Evolutionary conservation across 2,797 vertebrate genomes (phyloP).

Genomic region (Danionella dracula): DNA sequence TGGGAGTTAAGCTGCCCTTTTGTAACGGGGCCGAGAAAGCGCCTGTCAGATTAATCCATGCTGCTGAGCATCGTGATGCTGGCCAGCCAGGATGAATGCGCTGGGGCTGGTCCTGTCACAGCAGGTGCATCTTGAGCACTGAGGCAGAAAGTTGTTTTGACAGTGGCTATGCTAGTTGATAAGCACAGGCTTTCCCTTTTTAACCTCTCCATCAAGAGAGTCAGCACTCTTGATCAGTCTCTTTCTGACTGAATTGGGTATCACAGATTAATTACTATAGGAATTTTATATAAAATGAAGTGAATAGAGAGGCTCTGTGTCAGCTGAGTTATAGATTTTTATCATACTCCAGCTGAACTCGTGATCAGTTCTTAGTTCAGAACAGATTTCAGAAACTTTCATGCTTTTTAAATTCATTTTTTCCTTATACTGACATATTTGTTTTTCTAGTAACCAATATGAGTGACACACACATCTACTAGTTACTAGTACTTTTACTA

Average conservation of each 20-base stretch:
- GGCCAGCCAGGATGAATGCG: conserved; percentile 7
- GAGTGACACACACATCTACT: too few species aligned
- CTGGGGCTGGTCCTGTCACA: conserved; percentile 36
- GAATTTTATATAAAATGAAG: too few species aligned
- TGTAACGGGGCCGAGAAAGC: conserved; percentile 34
- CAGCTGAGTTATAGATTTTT: too few species aligned
- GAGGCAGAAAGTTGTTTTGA: conserved; percentile 37
- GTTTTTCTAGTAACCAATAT: too few species aligned
- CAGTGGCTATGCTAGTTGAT: conserved; percentile 19
- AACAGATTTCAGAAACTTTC: too few species aligned
- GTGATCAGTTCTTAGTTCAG: too few species aligned
- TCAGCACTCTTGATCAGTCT: background rate
- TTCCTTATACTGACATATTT: too few species aligned
- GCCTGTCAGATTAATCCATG: conserved; percentile 34
- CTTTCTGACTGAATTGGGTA: background rate
- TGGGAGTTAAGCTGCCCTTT: conserved; percentile 30
- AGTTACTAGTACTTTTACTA: too few species aligned
- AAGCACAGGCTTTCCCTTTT: background rate
- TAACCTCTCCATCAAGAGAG: background rate
- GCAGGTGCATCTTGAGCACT: conserved; percentile 11
- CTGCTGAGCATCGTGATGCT: conserved; percentile 2
- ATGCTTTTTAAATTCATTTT: too few species aligned
- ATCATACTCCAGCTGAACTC: too few species aligned
- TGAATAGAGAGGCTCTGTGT: too few species aligned
- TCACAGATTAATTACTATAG: background rate